These are phyloP conservation scores for Bergia sp. DNA, from an alignment of 92 coral and sea anemone genomes.

Conservation along the genomic window DNA sequence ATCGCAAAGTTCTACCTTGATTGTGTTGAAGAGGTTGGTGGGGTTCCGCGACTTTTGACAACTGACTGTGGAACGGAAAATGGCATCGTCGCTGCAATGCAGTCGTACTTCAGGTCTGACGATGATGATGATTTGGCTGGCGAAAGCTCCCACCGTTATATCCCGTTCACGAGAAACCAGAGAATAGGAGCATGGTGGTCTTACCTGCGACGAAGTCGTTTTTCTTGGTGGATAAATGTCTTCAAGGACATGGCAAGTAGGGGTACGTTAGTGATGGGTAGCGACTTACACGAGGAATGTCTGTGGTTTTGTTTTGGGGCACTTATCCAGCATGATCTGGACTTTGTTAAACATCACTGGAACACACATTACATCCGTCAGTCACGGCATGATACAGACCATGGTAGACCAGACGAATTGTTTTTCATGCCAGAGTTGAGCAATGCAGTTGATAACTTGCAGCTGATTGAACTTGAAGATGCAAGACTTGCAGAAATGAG, in stretches of 20 bases:
- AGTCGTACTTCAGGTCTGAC: constrained; percentile 22
- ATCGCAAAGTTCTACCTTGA: constrained; percentile 20
- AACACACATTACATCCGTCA: constrained; percentile 2
- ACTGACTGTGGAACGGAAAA: constrained; percentile 54
- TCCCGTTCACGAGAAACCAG: constrained; percentile 14
- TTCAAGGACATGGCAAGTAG: constrained; percentile 38
- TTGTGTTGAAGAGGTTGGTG: constrained; percentile 40
- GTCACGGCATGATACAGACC: constrained; percentile 12
- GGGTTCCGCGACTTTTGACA: constrained; percentile 32
- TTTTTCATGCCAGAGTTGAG: constrained; percentile 7
- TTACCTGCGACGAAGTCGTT: constrained; percentile 20
- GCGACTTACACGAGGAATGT: not conserved
- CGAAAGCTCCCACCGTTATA: constrained; percentile 35
- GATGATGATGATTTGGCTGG: constrained; percentile 48
- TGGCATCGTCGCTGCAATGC: constrained; percentile 43
- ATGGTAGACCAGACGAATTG: constrained; percentile 3
- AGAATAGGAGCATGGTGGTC: not conserved
- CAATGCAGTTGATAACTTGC: not conserved
- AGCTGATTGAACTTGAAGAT: not conserved
- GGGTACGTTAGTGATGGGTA: constrained; percentile 13
- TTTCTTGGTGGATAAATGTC: constrained; percentile 52
- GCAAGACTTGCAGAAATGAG: not conserved
- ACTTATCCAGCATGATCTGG: not conserved
- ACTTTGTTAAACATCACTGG: constrained; percentile 23
- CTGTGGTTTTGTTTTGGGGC: constrained; percentile 10